Base-by-base conservation (phyloP, 2,888 invertebrate genomes). In the Agapostemon virescens region DNA sequence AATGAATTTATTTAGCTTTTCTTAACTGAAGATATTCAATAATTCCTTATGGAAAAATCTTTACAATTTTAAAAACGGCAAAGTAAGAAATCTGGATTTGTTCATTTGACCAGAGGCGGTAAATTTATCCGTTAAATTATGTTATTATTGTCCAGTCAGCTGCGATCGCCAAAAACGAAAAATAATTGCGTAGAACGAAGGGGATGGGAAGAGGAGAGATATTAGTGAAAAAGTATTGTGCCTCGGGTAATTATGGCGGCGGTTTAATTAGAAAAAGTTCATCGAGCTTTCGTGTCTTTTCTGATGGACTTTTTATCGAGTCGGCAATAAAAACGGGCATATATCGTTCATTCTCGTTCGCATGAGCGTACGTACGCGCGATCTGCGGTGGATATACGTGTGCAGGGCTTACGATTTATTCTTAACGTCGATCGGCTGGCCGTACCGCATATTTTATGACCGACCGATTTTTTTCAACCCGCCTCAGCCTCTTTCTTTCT, bases 211-310 rank as follows among this genome's bases (percentile, higher is more conserved):
- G 52, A 52, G 52, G 52, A 72, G 38, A 63, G 72, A 58, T 49
- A 15, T 33, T 68, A 66, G 71, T 64, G 72, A 63, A 66, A 74
- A 75, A 81, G 66, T 63, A 81, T 45, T 36, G 52, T 23, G 68
- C 61, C 64, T 33, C 64, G 55, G 75, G 69, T 72, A 77, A 58
- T n/a, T 33, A 33, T 52, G 42, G 66, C 66, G 76, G 67, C 64
- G 77, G 63, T 71, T 81, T 86, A 86, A 86, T 86, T 86, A 79
- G 84, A 81, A 72, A 86, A 86, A 81, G 86, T 81, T 83, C 38
- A 61, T 69, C 73, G 81, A 81, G 79, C 81, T 85, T 86, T 81
- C 81, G 9, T 17, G 73, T 78, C 67, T 77, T 78, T 68, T 63
- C 75, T 67, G 78, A 80, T 83, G 68, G 69, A 71, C 69, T 81